Base-by-base conservation (phyloP, 2,888 invertebrate species). In the Lepidochrysops patricia region DNA sequence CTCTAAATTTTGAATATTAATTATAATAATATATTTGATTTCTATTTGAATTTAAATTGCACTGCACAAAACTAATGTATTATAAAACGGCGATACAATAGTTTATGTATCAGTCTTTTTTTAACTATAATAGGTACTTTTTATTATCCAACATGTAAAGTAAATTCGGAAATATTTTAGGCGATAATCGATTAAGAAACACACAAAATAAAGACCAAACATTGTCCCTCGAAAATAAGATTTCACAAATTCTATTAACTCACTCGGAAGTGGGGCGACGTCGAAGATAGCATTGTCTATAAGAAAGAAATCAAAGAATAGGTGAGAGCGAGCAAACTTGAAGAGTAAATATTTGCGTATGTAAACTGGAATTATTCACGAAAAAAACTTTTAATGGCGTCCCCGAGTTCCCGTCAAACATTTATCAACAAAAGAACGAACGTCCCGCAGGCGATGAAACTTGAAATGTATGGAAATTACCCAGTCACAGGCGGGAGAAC, bases 391-490 rank as follows among this genome's bases (percentile, higher is more conserved):
- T 88, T 89, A 89, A 89, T 89, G 89, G 89, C 88, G 88, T 89
- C 89, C 86, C 87, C 80, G 81, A 87, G 89, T 85, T 88, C 80
- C 86, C 87, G 89, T 87, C 88, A 89, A 89, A 88, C 88, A 88
- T 88, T 88, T 89, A 88, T 89, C 89, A 89, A 89, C 88, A 89
- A 88, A 88, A 88, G 88, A 89, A 88, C 84, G 87, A 88, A 87
- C 87, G 86, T 88, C 87, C 88, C 89, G 86, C 86, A 87, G 89
- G 88, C 88, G 88, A 88, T 86, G 81, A 86, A 89, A 88, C 88
- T 88, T 87, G 83, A 88, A 88, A 89, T 89, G 87, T 89, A 89
- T 89, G 89, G 87, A 89, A 88, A 89, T 89, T 89, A 88, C 88
- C 87, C 82, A 88, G 87, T 85, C 88, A 87, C 86, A 79, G 80